These are phyloP conservation scores for Arothron firmamentum DNA, from an alignment of 2,113 vertebrate species.

Conservation along the genomic window DNA sequence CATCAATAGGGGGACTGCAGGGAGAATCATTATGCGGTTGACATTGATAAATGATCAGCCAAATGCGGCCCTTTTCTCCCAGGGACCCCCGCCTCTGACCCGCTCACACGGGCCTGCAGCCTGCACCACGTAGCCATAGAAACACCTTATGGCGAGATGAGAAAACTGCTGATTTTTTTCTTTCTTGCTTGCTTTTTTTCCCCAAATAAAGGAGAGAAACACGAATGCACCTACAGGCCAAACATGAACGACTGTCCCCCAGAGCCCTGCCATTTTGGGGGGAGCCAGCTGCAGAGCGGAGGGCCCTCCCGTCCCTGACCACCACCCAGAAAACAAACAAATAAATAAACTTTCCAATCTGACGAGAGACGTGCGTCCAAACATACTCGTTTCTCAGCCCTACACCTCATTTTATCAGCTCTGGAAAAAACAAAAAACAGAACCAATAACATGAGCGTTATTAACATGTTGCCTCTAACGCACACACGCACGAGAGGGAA, in stretches of 20 bases:
- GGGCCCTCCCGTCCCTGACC: constrained; percentile 48
- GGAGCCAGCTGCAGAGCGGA: constrained; percentile 66
- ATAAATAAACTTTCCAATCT: constrained; percentile 36
- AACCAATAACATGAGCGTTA: constrained; percentile 57
- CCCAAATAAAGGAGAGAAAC: not conserved
- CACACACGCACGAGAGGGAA: not conserved
- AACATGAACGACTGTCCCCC: constrained; percentile 44
- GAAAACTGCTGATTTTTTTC: constrained; percentile 74
- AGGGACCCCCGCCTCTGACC: constrained; percentile 85
- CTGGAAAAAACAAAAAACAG: not conserved
- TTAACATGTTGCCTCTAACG: constrained; percentile 61
- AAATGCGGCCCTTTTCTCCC: constrained; percentile 93
- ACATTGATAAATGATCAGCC: constrained; percentile 99
- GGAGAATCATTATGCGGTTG: constrained; percentile 99
- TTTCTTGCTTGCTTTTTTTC: constrained; percentile 1
- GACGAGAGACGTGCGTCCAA: constrained; percentile 32
- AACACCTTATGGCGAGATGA: constrained; percentile 85
- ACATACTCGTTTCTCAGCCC: constrained; percentile 30
- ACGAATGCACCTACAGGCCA: constrained; percentile 25
- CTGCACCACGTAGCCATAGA: constrained; percentile 91
- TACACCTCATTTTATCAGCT: constrained; percentile 32
- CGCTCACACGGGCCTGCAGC: constrained; percentile 79
- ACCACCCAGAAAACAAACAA: constrained; percentile 50
- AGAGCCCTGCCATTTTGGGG: constrained; percentile 50
- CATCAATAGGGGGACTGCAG: constrained; percentile 99